Base-by-base conservation (phyloP, 2,113 vertebrate species). In the Heloderma charlesbogerti region DNA sequence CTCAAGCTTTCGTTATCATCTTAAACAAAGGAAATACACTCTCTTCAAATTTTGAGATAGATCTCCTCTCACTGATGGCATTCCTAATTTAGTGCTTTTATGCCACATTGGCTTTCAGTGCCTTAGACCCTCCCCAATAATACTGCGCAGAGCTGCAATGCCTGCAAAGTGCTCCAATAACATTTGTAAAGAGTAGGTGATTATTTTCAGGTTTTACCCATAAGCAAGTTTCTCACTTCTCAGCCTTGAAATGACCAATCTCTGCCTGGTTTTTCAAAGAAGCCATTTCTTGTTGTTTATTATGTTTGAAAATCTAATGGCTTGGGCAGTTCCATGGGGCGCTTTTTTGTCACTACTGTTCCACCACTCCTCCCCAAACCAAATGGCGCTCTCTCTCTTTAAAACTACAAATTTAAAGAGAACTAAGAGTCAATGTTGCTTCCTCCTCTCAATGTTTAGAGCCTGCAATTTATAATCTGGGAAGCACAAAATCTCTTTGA, bases 141-240 rank as follows among this genome's bases (percentile, higher is more conserved):
- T 98, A 98, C 98, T 98, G 98, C 98, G 98, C 98, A 99, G 98
- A 99, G 98, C 99, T 99, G 98, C 99, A 99, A 98, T 99, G 98
- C 98, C 98, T 98, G 98, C 98, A 98, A 98, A 98, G 98, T 98
- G 96, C 93, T 98, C 98, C 97, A 97, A 97, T 97, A 98, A 97
- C 97, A 45, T 88, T 79, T 78, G 37, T 79, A 97, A 84, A 88
- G 67, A 93, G n/a, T 78, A 85, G 97, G 96, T 97, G 97, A 98
- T 97, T 97, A 96, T 97, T 96, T 95, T 95, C 91, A 96, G 91
- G 96, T 95, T 97, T 85, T 95, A 89, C 92, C 57, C 74, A 75
- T 92, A 95, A 71, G 96, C 96, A 80, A 90, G 83, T 97, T 96
- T 96, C 37, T 89, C n/a, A 90, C 84, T 95, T 95, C 92, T 40